A percentile compares a stretch with the other conserved stretches of the same genome.
These are phyloP conservation scores for Larimichthys crocea DNA, from an alignment of 2,113 vertebrate genomes.

Conservation along the genomic window DNA sequence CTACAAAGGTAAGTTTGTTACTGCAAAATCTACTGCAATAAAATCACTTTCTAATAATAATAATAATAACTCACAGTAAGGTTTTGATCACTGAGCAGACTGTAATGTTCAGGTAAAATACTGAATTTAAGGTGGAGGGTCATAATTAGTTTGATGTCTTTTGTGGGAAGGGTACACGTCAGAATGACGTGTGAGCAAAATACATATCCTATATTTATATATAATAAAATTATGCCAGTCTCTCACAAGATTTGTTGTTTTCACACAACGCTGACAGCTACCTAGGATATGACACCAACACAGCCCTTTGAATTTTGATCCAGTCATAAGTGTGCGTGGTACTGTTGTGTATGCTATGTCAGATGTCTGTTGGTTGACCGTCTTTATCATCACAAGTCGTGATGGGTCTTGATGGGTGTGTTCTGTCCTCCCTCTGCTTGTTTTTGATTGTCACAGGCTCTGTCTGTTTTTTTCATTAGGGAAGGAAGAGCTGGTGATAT, in stretches of 20 bases:
- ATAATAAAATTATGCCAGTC: slow-evolving; percentile 1
- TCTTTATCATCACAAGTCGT: slow-evolving; percentile 28
- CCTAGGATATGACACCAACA: slow-evolving; percentile 18
- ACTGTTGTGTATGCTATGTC: slow-evolving; percentile 12
- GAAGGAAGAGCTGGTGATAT: slow-evolving; percentile 57
- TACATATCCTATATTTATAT: background rate
- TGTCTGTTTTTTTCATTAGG: slow-evolving; percentile 7
- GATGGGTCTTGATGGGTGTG: slow-evolving; percentile 21
- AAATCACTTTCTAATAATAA: no score
- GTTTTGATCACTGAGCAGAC: background rate
- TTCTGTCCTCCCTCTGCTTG: slow-evolving; percentile 43
- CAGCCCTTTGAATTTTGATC: background rate
- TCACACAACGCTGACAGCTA: slow-evolving; percentile 31
- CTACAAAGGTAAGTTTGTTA: no score
- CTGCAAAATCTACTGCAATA: background rate
- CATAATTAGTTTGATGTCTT: background rate
- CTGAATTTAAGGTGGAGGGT: slow-evolving; percentile 1
- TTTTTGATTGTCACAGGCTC: slow-evolving; percentile 7
- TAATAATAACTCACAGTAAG: no score
- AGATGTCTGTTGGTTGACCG: slow-evolving; percentile 34
- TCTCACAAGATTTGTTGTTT: slow-evolving; percentile 27
- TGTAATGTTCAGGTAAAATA: no score
- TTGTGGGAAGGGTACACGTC: background rate
- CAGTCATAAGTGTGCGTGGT: slow-evolving; percentile 36
- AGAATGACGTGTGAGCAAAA: slow-evolving; percentile 6